Conservation (phyloP, 2,888 invertebrate species). For the Pyrocoelia pectoralis region DNA sequence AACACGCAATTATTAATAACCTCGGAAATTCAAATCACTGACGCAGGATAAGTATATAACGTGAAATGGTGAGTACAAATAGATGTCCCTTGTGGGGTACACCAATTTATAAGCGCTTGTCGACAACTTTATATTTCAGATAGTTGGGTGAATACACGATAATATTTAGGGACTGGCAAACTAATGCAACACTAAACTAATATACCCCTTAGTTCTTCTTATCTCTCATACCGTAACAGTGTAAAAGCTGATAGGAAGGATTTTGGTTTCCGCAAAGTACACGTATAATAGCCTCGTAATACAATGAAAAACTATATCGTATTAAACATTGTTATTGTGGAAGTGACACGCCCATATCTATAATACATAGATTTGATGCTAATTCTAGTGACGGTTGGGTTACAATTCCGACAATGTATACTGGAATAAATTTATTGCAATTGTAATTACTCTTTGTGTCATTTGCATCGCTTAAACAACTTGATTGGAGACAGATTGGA, state of each 20-base stretch:
- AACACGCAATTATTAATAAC: background rate
- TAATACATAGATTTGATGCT: slow-evolving; percentile 7
- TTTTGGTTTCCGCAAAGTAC: background rate
- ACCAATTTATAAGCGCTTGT: slow-evolving; percentile 35
- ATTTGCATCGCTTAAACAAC: slow-evolving; percentile 17
- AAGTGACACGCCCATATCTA: background rate
- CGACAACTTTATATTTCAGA: slow-evolving; percentile 31
- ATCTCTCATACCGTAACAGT: background rate
- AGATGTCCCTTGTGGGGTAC: slow-evolving; percentile 9
- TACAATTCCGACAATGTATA: slow-evolving; percentile 17
- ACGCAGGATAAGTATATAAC: background rate
- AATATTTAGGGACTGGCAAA: slow-evolving; percentile 18
- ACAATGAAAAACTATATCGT: slow-evolving; percentile 14
- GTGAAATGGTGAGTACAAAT: background rate
- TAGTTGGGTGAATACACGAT: slow-evolving; percentile 18
- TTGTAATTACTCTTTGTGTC: slow-evolving; percentile 23
- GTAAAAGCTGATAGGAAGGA: slow-evolving; percentile 2
- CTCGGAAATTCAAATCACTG: background rate
- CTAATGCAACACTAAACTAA: slow-evolving; percentile 25
- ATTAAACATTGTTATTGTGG: slow-evolving; percentile 2
- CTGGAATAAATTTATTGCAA: slow-evolving; percentile 19
- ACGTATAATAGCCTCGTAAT: background rate
- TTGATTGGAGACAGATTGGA: slow-evolving; percentile 18
- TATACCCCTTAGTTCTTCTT: slow-evolving; percentile 3
- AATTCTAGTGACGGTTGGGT: slow-evolving; percentile 12